Base-by-base conservation (phyloP, 53 echinoderm and acorn worm genomes). In the Zoroaster sp. region DNA sequence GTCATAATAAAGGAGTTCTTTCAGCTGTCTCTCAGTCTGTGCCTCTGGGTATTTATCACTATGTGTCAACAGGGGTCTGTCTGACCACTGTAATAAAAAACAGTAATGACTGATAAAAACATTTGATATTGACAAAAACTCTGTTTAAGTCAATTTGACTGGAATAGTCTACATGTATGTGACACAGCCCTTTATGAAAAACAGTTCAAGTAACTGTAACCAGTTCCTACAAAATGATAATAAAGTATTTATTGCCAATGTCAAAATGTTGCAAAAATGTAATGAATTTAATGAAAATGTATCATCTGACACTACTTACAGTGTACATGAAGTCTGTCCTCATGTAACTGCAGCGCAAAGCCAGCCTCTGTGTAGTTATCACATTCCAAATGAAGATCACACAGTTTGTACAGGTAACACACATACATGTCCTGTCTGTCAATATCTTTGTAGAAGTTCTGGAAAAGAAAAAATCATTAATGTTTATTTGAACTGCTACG, bases 381-480 rank as follows among this genome's bases (percentile, higher is more conserved):
- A 78, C 95, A 95, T 44, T 95, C 97, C 38, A 95, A 87, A 77
- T 97, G 97, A 3, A 97, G 87, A 83, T 97, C 97, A 63, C 92
- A 87, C 55, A 97, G 91, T 86, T 97, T 97, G 88, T 96, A 96
- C 28, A 97, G 91, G 82, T 97, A 97, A 33, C n/a, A n/a, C 97
- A 75, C 91, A 47, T 97, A 97, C 97, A 97, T 95, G 35, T 97
- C 97, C 53, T 97, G 97, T 20, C 95, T 79, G 75, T 97, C 97
- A 36, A 97, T 97, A 74, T 97, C 95, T 51, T 97, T 97, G 91
- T 97, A 97, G 93, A 97, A 97, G 67, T 95, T 95, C 95, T 97
- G 74, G 30, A 23, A 76, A 41, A 77, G 32, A 32, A 63, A 25
- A 66, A 36, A 66, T 25, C 7, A 39, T 23, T 13, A n/a, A n/a